Base-by-base conservation (phyloP, 1,140 invertebrate genomes). In the Formica exsecta region DNA sequence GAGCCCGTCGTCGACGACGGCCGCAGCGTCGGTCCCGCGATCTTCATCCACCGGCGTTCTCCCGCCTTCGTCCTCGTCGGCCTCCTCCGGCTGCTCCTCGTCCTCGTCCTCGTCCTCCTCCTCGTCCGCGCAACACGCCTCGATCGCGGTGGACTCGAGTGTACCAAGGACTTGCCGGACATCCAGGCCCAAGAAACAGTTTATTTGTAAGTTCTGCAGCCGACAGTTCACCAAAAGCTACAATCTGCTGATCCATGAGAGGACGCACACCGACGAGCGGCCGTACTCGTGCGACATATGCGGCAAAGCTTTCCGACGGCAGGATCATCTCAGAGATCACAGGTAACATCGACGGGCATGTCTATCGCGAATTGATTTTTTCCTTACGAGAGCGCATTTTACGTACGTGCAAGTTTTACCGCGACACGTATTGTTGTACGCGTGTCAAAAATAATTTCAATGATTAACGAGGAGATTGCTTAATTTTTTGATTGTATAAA, bases 211-310 rank as follows among this genome's bases (percentile, higher is more conserved):
- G 93, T 99, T 98, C 94, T 99, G 99, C 95, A 98, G 98, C 92
- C 96, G 99, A 57, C 98, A 99, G 92, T 99, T 99, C 94, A 99
- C 99, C 77, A 99, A 99, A 95, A 98, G 98, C 22, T 99, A 99
- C 95, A 99, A 99, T 94, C 96, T 99, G 70, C 95, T 99, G 66
- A 99, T 99, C 89, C 99, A 99, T 95, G 98, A 99, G 95, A 96
- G 99, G 90, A 99, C 99, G 2, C 99, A 99, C 94, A 99, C 99
- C 3, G 98, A 99, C 95, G 99, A 99, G 94, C 95, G 99, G 76
- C 99, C 99, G 2, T 99, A 99, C 93, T 98, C 98, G 13, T 99
- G 99, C 95, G 99, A 99, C 95, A 98, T 99, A 86, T 99, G 99
- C 95, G 96, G 97, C 44, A 95, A 95, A 95, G 98, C 98, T 1